Evolutionary conservation across 2,888 invertebrate species (phyloP), one percentile per base, ranked within the genome.

Genomic region (Achlya flavicornis): DNA sequence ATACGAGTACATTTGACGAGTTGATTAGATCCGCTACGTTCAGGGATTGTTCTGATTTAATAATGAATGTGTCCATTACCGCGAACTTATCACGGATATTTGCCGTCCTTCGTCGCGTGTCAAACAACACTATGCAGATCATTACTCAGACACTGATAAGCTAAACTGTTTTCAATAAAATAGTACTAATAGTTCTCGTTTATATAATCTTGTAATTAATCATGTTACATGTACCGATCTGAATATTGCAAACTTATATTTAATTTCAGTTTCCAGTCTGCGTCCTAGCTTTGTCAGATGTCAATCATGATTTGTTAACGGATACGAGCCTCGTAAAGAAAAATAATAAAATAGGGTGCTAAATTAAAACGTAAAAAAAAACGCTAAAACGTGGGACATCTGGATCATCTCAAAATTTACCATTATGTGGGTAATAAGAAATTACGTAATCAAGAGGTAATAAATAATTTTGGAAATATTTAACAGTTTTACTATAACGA

Each of bases 11-110:
- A 46, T 66, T 58, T 58, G 60, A 53, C 53, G 53, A 62, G 48
- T 4, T 33, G 57, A 71, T 76, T 77, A 90, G 89, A 90, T 92
- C 92, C 91, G 90, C 79, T 77, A 85, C 79, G 78, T 80, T 79
- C 73, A 78, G 79, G 80, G 85, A 84, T 85, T 86, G 86, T 81
- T 86, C 87, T 88, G 87, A 85, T 88, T 91, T 84, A 83, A 88
- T 92, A 90, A 91, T 91, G 89, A 87, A 90, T 90, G 82, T 84
- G 78, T 85, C 84, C 86, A 74, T 76, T 91, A 90, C 89, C 73
- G 79, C 83, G 90, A 90, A 91, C 77, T 77, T 82, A 81, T 90
- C 71, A 81, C 91, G 91, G 92, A 92, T 90, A 89, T 83, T 79
- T 80, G 77, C 76, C 75, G 74, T 76, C 75, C 76, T 76, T 75